phyloP scores from a whole-genome alignment of 2,888 invertebrate genomes.

The Monopis laevigella region DNA sequence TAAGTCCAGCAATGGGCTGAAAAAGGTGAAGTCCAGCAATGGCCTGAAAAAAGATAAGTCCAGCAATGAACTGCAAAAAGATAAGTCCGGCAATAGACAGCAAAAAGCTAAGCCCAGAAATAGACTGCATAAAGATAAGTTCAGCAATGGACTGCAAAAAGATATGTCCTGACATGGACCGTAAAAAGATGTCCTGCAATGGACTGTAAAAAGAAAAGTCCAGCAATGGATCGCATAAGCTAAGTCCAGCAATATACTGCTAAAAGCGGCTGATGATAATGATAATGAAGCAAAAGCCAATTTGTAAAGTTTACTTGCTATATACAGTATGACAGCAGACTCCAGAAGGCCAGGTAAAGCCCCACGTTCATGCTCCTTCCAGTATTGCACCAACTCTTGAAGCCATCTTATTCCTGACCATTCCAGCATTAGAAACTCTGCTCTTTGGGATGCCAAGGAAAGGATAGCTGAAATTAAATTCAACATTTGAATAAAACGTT shows the following conservation, averaged over 20 bases:
- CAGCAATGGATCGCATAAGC: too few relatives aligned
- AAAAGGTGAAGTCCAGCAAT: too few relatives aligned
- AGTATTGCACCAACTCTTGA: conserved; percentile 75
- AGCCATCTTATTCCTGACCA: conserved; percentile 83
- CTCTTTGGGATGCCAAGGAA: conserved; percentile 92
- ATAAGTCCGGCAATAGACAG: too few relatives aligned
- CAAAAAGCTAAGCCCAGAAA: neutral
- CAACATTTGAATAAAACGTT: too few relatives aligned
- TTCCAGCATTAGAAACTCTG: conserved; percentile 83
- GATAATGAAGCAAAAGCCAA: too few relatives aligned
- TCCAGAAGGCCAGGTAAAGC: conserved; percentile 83
- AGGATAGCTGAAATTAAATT: conserved; percentile 77
- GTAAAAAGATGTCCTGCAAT: too few relatives aligned
- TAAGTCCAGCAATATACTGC: too few relatives aligned
- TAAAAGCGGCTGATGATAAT: too few relatives aligned
- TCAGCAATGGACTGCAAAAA: too few relatives aligned
- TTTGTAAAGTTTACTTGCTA: conserved; percentile 90
- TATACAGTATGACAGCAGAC: conserved; percentile 85
- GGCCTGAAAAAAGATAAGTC: neutral
- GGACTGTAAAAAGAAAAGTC: too few relatives aligned
- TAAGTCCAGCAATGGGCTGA: too few relatives aligned
- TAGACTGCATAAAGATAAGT: neutral
- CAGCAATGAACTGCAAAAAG: neutral
- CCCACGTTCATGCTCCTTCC: conserved; percentile 82
- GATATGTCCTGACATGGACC: too few relatives aligned